Evolutionary conservation across 1,140 invertebrate genomes (phyloP), one percentile per base, ranked within the genome.

Genomic region (Drosophila takahashii): DNA sequence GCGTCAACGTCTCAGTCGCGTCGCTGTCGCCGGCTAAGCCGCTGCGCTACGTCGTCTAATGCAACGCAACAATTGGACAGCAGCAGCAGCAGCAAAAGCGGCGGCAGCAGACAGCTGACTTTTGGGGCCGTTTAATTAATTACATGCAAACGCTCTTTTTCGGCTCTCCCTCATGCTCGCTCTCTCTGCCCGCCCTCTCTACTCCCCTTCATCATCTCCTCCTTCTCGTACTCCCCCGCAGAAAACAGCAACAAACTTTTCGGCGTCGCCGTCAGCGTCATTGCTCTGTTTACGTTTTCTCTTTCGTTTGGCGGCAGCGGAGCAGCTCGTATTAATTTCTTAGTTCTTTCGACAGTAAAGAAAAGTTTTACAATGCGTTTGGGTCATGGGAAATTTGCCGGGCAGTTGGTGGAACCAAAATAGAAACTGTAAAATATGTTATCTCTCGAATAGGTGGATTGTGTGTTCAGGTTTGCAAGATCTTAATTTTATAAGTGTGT

Each of bases 21-120:
- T 61, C 58, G 48, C 53, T 64, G 70, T 66, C 18, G 51, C 64
- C 67, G 77, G 50, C 44, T 76, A 72, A 66, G 73, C 62, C 64
- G 61, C 41, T 74, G 76, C 54, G 47, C 37, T 64, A 22, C 22
- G 48, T 32, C 76, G 65, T 78, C 81, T 86, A 86, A 86, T 86
- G 81, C 81, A 86, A 81, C 70, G 81, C 81, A 86, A 81, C 75
- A 86, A 86, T 78, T 86, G 81, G 79, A 80, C 71, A 75, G 76
- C 65, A 54, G 52, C 39, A 71, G 65, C 66, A 44, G 67, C 18
- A 36, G 59, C 48, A 29, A 4, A 29, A 39, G 53, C 34, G 42
- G 64, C 64, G 22, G 18, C 65, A 54, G 71, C 74, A 76, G 78
- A 78, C 83, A 87, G 83, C 83, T 86, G 84, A 86, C 83, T 87